phyloP scores from a whole-genome alignment of 2,113 vertebrate species.

The Pimephales promelas region DNA sequence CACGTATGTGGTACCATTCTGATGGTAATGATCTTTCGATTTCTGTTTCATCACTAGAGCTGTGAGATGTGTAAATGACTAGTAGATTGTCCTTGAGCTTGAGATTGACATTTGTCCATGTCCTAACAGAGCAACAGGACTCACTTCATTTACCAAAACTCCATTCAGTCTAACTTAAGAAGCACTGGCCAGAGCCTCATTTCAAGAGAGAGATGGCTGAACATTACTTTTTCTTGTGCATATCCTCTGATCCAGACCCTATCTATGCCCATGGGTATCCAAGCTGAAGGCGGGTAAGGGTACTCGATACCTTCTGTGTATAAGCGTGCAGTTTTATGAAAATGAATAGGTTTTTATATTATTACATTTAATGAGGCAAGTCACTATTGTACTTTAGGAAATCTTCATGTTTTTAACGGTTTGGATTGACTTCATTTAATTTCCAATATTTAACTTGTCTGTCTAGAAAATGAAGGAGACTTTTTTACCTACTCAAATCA shows the following conservation, averaged over 20 bases:
- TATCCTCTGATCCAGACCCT: not conserved
- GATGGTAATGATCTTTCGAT: not conserved
- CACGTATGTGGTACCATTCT: not conserved
- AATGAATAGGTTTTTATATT: not conserved
- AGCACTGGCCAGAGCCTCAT: not conserved
- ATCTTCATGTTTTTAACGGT: not conserved
- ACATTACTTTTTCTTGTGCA: not conserved
- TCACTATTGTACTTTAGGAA: not conserved
- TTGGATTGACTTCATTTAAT: not conserved
- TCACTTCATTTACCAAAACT: slow-evolving; percentile 7
- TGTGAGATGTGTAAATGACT: not conserved
- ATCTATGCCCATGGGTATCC: not conserved
- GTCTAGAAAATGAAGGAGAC: not conserved
- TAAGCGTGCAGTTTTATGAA: not conserved
- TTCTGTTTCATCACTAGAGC: not conserved
- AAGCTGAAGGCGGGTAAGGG: not conserved
- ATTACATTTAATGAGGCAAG: not conserved
- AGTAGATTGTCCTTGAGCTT: not conserved
- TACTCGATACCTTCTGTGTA: not conserved
- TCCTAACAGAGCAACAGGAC: not conserved
- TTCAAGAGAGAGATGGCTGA: not conserved
- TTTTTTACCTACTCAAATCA: not conserved
- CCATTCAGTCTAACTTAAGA: not conserved
- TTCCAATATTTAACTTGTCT: not conserved
- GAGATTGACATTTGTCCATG: not conserved